A percentile compares a stretch with the other conserved stretches of the same genome.
Evolutionary conservation across 2,888 invertebrate species (phyloP).

Genomic region (Megaustenia siamemsis): DNA sequence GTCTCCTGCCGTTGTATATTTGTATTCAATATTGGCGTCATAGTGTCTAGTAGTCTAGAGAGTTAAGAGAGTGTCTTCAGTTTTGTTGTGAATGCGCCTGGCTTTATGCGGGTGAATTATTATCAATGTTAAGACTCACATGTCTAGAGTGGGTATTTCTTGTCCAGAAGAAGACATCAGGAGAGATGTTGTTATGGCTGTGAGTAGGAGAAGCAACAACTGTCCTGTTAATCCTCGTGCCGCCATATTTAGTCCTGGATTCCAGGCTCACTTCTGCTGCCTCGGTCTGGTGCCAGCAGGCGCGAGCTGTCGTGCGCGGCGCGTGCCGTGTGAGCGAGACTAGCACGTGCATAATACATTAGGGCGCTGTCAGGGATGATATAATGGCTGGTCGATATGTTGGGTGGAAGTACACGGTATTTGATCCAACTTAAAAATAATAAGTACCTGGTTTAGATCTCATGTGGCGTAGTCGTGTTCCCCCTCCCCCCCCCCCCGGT

Average conservation of each 20-base stretch:
- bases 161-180: conserved; percentile 15
- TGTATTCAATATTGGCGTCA: not conserved
- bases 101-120: not conserved
- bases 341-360: too few relatives aligned
- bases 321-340: too few relatives aligned
- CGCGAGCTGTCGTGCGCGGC: too few relatives aligned
- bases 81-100: not conserved
- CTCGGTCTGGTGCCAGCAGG: conserved; percentile 43
- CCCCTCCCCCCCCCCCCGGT: too few relatives aligned
- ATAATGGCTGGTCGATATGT: too few relatives aligned
- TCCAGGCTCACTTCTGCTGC: conserved; percentile 11
- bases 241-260: conserved; percentile 55
- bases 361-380: too few relatives aligned
- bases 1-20: not conserved
- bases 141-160: conserved; percentile 7
- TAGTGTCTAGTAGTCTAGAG: too few relatives aligned
- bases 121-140: conserved; percentile 31
- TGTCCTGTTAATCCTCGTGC: not conserved
- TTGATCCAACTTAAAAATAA: too few relatives aligned
- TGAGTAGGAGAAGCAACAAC: conserved; percentile 1
- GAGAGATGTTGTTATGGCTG: conserved; percentile 20
- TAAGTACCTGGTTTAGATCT: too few relatives aligned
- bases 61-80: too few relatives aligned
- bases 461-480: too few relatives aligned
- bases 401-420: too few relatives aligned